Evolutionary conservation across 2,113 vertebrate genomes (phyloP).

Genomic region (Urocynchramus pylzowi): DNA sequence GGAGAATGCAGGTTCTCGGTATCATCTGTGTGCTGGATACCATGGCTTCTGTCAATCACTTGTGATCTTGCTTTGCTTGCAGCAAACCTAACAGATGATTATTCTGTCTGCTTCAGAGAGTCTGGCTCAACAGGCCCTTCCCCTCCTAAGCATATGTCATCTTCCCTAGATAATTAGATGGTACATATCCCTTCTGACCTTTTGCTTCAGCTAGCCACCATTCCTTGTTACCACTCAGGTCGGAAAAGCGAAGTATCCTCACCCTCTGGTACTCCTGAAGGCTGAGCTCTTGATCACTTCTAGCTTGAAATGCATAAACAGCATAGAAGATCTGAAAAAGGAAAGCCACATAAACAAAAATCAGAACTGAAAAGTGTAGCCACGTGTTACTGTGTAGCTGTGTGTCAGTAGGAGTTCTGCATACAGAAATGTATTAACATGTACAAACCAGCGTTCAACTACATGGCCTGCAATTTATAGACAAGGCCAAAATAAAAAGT

Average conservation of each 20-base stretch:
- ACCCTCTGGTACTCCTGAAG: constrained; percentile 91
- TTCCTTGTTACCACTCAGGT: constrained; percentile 91
- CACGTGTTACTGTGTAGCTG: neutral
- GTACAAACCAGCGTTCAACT: rapidly evolving
- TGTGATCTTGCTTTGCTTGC: neutral
- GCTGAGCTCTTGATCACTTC: constrained; percentile 90
- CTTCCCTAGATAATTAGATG: constrained; percentile 93
- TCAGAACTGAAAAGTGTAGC: neutral
- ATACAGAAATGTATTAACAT: neutral
- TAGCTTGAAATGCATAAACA: constrained; percentile 91
- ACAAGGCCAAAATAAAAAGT: neutral
- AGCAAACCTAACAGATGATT: constrained; percentile 15
- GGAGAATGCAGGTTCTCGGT: neutral
- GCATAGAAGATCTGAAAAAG: constrained; percentile 87
- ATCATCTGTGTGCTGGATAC: neutral
- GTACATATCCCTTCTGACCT: constrained; percentile 91
- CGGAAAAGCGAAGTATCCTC: constrained; percentile 86
- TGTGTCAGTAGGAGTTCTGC: neutral
- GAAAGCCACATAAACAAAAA: neutral
- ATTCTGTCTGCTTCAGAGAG: neutral
- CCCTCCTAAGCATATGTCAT: constrained; percentile 89
- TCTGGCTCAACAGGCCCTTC: neutral
- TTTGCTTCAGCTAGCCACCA: constrained; percentile 96
- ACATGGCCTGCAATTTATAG: neutral
- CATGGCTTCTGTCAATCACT: constrained; percentile 12